These are phyloP conservation scores for Trichonephila clavata DNA, from an alignment of 1,140 invertebrate species.

Conservation along the genomic window DNA sequence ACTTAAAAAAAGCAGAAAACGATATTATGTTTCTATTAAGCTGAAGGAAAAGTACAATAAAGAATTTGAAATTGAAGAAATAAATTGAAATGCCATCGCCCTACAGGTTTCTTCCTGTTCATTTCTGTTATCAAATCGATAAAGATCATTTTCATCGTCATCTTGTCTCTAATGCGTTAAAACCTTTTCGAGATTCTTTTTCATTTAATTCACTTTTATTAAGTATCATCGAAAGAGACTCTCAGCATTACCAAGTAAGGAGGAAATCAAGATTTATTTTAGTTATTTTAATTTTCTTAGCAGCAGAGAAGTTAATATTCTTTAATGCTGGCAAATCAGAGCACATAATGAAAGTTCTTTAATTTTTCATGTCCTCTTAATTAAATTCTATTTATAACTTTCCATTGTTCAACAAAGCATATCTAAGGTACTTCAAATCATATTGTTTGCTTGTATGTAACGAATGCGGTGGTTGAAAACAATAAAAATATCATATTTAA, in stretches of 20 bases:
- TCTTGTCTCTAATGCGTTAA: conserved; percentile 35
- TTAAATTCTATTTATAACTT: no score
- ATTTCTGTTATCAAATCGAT: conserved; percentile 2
- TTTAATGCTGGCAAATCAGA: no score
- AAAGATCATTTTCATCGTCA: conserved; percentile 55
- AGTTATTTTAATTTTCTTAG: conserved; percentile 2
- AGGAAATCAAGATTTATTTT: conserved; percentile 43
- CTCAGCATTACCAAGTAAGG: background rate
- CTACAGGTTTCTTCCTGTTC: background rate
- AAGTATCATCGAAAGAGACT: conserved; percentile 5
- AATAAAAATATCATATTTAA: no score
- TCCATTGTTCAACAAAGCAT: no score
- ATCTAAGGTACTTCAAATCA: no score
- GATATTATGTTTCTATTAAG: background rate
- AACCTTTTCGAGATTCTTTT: background rate
- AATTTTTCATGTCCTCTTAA: no score
- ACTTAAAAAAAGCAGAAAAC: conserved; percentile 22
- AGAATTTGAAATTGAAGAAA: conserved; percentile 6
- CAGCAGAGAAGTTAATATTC: no score
- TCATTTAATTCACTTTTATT: background rate
- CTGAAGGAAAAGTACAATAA: background rate
- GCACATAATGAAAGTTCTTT: no score
- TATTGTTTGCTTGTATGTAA: no score
- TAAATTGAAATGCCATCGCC: conserved; percentile 52
- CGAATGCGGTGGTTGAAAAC: no score